Conservation (phyloP, 2,888 invertebrate genomes). For the Argyresthia goedartella region DNA sequence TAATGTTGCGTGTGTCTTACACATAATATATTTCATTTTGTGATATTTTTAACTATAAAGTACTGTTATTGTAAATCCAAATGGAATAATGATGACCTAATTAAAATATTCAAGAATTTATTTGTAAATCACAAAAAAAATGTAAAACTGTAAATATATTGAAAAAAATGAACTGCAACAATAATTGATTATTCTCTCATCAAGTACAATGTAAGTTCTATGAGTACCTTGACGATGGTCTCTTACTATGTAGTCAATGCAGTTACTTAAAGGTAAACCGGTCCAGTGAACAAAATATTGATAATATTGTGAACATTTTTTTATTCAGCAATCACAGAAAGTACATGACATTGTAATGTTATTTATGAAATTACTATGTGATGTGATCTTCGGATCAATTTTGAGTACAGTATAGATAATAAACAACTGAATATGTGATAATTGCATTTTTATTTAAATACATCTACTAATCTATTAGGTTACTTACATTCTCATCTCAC, state of each 20-base stretch:
- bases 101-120: slow-evolving; percentile 71
- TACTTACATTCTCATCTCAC: no score
- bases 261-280: slow-evolving; percentile 63
- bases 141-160: slow-evolving; percentile 72
- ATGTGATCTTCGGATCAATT: slow-evolving; percentile 81
- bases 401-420: slow-evolving; percentile 83
- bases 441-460: slow-evolving; percentile 37
- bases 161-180: slow-evolving; percentile 68
- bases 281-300: slow-evolving; percentile 71
- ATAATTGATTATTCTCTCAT: slow-evolving; percentile 66
- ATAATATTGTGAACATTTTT: slow-evolving; percentile 70
- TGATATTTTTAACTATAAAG: slow-evolving; percentile 73
- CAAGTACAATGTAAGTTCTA: slow-evolving; percentile 66
- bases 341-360: slow-evolving; percentile 73
- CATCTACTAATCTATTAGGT: no score
- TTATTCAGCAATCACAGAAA: slow-evolving; percentile 69
- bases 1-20: slow-evolving; percentile 72
- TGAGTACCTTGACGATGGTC: slow-evolving; percentile 59
- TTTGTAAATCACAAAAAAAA: slow-evolving; percentile 72
- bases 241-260: slow-evolving; percentile 56
- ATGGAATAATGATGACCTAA: slow-evolving; percentile 70
- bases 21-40: slow-evolving; percentile 73
- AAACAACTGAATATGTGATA: slow-evolving; percentile 78
- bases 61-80: slow-evolving; percentile 71
- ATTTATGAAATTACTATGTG: slow-evolving; percentile 78